Base-by-base conservation (phyloP, 2,113 vertebrate species). In the Alosa alosa region DNA sequence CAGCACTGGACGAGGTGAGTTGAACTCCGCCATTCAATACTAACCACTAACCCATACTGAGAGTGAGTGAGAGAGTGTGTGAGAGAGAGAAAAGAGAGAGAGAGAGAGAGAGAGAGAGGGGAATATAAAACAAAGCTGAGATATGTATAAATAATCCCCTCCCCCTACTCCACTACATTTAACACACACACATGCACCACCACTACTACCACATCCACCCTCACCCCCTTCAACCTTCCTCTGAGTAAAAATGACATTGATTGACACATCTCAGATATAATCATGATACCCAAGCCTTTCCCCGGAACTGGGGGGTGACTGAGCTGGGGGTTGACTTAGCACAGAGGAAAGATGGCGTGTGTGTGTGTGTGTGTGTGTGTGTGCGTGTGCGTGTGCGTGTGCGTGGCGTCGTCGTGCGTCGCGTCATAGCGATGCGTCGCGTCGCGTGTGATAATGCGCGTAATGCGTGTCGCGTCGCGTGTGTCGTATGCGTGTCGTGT, bases 1-100 rank as follows among this genome's bases (percentile, higher is more conserved):
- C 95, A 99, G 97, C 95, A 98, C 98, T 0, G 98, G 98, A 85
- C 91, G 98, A 96, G 98, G 98, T 99, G 91, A 99, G 97, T 89
- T 6, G 82, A 81, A 50, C 36, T 72, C 81, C 84, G 47, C 47
- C 49, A 81, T 41, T 22, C 46, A 44, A 44, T 86, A 47, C 64
- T 15, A 3, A 6, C 36, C 45, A 44, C 4, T 31, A 78, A 22
- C 41, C 41, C n/a, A 49, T 45, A n/a, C 85, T 13, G 49, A 52
- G 50, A 52, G 50, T 15, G 50, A 52, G 50, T 15, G 50, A 52
- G 50, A 52, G 50, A 52, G 31, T 31, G 31, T 31, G 31, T 31
- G 50, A 52, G 50, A 52, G 50, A 52, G 50, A 52, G 50, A 52
- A n/a, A n/a, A n/a, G 13, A 52, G 50, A 52, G 50, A 52, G 50